Percentiles rank a stretch among this genome's conserved stretches.
Evolutionary conservation across 2,113 vertebrate species (phyloP).

Genomic region (Anarhynchus alexandrinus): DNA sequence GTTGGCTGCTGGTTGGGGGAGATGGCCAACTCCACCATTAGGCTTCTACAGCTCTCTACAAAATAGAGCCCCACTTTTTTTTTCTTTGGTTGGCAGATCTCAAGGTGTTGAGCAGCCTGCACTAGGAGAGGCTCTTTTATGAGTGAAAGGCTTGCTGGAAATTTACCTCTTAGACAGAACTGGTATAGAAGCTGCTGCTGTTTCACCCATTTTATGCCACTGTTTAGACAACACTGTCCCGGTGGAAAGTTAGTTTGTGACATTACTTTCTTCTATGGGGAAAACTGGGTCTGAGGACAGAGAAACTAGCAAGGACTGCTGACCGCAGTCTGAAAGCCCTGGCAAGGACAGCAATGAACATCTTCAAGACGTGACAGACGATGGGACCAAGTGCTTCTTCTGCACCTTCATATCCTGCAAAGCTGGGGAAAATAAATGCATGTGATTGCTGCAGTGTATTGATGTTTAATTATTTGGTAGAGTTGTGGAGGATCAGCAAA

Average conservation of each 20-base stretch:
- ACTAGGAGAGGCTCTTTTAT: not conserved
- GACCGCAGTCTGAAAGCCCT: not conserved
- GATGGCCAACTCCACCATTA: not conserved
- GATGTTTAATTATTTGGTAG: not conserved
- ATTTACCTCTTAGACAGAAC: not conserved
- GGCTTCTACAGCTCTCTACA: not conserved
- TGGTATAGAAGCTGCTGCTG: not conserved
- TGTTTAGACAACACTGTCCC: not conserved
- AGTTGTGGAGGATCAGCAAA: not conserved
- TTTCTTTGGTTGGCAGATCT: not conserved
- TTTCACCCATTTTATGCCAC: not conserved
- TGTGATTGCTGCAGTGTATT: not conserved
- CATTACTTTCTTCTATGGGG: accelerated
- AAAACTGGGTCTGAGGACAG: not conserved
- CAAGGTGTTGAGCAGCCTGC: not conserved
- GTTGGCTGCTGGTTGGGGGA: not conserved
- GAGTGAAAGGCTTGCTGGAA: not conserved
- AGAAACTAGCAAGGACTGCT: not conserved
- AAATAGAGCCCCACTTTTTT: not conserved
- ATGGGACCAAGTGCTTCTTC: not conserved
- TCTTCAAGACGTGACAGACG: not conserved
- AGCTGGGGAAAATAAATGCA: not conserved
- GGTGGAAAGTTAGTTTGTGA: not conserved
- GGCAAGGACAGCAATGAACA: not conserved
- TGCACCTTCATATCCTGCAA: not conserved